Evolutionary conservation across 1,140 invertebrate species (phyloP).

Genomic region (Metopolophium dirhodum): DNA sequence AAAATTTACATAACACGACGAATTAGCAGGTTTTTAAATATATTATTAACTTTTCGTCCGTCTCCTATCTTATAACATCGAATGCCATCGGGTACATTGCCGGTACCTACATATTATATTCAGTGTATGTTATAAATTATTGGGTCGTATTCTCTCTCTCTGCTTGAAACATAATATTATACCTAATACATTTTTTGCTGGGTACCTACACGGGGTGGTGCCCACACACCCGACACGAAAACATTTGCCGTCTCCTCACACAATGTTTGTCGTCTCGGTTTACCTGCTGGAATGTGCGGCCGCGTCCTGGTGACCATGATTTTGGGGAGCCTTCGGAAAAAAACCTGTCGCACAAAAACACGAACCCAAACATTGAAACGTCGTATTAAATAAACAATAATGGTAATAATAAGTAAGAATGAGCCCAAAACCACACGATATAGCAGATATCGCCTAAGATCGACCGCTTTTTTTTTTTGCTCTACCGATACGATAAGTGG

Average conservation of each 20-base stretch:
- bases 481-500: neutral
- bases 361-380: neutral
- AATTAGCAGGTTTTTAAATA: neutral
- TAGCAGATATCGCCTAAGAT: neutral
- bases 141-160: neutral
- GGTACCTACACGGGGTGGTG: neutral
- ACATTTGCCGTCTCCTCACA: neutral
- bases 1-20: neutral
- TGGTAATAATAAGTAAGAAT: neutral
- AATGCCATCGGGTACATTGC: neutral
- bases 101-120: neutral
- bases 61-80: neutral
- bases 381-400: neutral
- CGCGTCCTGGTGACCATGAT: neutral
- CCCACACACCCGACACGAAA: neutral
- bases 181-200: neutral
- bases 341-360: conserved; percentile 4
- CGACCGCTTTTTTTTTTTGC: neutral
- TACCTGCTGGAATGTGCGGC: neutral
- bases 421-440: neutral
- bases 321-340: neutral
- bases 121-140: neutral
- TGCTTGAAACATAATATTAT: neutral
- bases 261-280: neutral
- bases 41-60: neutral